Percentiles rank a stretch among this genome's conserved stretches.
Evolutionary conservation across 2,113 vertebrate species (phyloP).

Genomic region (Cyanoramphus novaezelandiae): DNA sequence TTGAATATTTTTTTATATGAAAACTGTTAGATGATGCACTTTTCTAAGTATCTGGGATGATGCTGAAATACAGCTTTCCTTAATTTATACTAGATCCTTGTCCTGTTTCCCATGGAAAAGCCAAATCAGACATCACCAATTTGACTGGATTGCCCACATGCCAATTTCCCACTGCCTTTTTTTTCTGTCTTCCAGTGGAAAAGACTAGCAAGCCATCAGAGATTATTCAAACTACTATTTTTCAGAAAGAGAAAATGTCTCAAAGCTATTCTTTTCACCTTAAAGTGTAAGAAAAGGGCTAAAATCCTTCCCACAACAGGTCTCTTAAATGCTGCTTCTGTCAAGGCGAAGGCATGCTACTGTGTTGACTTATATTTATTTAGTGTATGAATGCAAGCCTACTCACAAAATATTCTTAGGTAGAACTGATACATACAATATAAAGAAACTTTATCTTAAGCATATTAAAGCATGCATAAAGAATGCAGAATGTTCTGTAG

Average conservation of each 20-base stretch:
- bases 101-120: background rate
- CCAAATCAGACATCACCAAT: background rate
- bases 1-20: background rate
- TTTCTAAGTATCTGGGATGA: background rate
- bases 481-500: background rate
- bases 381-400: background rate
- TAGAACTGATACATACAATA: background rate
- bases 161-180: background rate
- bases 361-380: background rate
- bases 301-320: background rate
- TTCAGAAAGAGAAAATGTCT: background rate
- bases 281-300: background rate
- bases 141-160: background rate
- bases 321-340: background rate
- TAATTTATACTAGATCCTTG: background rate
- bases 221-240: background rate
- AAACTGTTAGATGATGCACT: background rate
- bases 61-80: background rate
- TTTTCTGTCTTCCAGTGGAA: background rate
- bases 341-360: background rate
- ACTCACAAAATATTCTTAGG: background rate
- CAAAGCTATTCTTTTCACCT: background rate
- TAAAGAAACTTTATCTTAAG: background rate
- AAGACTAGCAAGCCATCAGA: background rate
- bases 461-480: background rate